Base-by-base conservation (phyloP, 2,888 invertebrate species). In the Sesia bembeciformis region DNA sequence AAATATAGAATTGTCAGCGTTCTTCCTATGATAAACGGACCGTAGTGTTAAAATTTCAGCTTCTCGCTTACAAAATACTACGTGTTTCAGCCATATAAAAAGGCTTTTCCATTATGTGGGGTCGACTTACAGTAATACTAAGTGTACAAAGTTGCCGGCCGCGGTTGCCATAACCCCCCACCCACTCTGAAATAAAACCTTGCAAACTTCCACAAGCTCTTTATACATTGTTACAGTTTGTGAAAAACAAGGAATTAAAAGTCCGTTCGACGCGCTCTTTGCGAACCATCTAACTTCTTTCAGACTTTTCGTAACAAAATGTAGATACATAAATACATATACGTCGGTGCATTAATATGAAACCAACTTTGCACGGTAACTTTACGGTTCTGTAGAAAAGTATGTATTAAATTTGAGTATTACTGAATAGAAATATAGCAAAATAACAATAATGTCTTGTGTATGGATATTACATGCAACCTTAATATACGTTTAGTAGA, bases 91-190 rank as follows among this genome's bases (percentile, higher is more conserved):
- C 61, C 65, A 68, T 75, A 78, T 74, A 77, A 74, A 75, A 76
- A 72, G 70, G 66, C 67, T 78, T 79, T 80, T 67, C 72, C 75
- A 77, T 81, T 79, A 78, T 70, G 70, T 68, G 67, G 70, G 65
- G 74, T 70, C 72, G 74, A 77, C 75, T 80, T 77, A 75, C 70
- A 70, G 69, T 66, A 63, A 65, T 72, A 70, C 70, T 77, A 71
- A 75, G 73, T 74, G 75, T 72, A 77, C 74, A 74, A 79, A 78
- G 77, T 80, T 78, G 74, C 68, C 68, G 64, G 63, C 60, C 65
- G 69, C 67, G 74, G 74, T 75, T 68, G 64, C 72, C 68, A 63
- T 72, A 70, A 68, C 40, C 8, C 50, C 68, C 69, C 68, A 61
- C 68, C 60, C 65, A 64, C 66, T 59, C 64, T 68, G 64, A 69